Evolutionary conservation across 1,140 invertebrate species (phyloP).

Genomic region (Diabrotica virgifera): DNA sequence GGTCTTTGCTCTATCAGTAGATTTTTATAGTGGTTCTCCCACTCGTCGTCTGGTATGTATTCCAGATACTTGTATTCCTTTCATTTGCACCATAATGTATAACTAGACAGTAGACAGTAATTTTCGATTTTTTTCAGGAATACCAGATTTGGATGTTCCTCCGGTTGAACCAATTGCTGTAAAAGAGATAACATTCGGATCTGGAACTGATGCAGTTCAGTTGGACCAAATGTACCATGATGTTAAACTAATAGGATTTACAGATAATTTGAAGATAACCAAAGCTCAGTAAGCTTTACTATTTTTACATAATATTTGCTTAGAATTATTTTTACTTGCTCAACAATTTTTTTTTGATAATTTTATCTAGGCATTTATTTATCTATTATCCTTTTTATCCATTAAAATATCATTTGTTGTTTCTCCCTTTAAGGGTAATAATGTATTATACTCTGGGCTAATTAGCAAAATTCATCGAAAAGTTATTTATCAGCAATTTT

Average conservation of each 20-base stretch:
- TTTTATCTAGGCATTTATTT: background rate
- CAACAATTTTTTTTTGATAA: background rate
- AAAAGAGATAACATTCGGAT: slow-evolving; percentile 5
- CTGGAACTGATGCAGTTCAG: slow-evolving; percentile 4
- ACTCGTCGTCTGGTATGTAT: too few species aligned
- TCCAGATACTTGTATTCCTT: too few species aligned
- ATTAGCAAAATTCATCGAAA: too few species aligned
- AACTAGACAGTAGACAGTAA: too few species aligned
- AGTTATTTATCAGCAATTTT: too few species aligned
- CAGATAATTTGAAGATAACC: background rate
- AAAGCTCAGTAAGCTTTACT: slow-evolving; percentile 5
- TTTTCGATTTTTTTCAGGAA: slow-evolving; percentile 9
- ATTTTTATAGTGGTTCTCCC: too few species aligned
- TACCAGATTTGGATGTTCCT: slow-evolving; percentile 7
- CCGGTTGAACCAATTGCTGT: slow-evolving; percentile 7
- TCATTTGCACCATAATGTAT: too few species aligned
- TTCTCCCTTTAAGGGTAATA: too few species aligned
- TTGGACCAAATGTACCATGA: slow-evolving; percentile 13
- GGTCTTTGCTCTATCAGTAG: too few species aligned
- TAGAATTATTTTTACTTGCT: background rate
- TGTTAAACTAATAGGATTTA: slow-evolving; percentile 4
- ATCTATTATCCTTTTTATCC: background rate
- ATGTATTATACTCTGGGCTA: too few species aligned
- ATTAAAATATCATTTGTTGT: too few species aligned
- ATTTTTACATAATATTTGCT: background rate